These are phyloP conservation scores for Folsomia manolachei DNA, from an alignment of 2,888 invertebrate genomes.

Conservation along the genomic window DNA sequence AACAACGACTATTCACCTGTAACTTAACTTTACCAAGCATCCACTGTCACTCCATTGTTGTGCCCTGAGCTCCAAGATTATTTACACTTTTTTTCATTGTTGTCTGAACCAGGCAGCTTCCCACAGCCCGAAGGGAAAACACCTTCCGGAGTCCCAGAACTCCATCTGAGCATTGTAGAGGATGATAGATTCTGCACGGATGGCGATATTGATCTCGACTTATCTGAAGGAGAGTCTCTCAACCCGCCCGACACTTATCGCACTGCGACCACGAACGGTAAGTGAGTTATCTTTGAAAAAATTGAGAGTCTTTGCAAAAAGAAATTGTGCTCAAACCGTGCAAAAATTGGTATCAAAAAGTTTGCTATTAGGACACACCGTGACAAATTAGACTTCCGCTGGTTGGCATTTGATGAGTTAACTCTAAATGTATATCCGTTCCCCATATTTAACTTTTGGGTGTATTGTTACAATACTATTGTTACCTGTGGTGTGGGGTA, in stretches of 20 bases:
- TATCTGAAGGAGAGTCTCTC: conserved; percentile 6
- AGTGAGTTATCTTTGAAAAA: background rate
- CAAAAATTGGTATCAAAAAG: background rate
- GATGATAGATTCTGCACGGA: background rate
- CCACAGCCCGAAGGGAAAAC: conserved; percentile 10
- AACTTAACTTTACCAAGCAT: too few relatives aligned
- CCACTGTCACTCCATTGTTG: too few relatives aligned
- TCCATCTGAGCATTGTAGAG: background rate
- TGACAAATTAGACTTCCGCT: conserved; percentile 3
- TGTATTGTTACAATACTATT: background rate
- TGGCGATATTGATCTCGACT: background rate
- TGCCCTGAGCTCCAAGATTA: too few relatives aligned
- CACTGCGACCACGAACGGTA: conserved; percentile 45
- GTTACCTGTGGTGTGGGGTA: background rate
- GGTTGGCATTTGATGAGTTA: background rate
- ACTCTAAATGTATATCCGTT: background rate
- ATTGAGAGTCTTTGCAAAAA: background rate
- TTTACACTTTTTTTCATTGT: background rate
- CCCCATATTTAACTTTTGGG: background rate
- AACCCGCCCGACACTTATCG: conserved; percentile 40
- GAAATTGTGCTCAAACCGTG: background rate
- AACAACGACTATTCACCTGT: too few relatives aligned
- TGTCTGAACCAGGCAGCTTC: background rate
- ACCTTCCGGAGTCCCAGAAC: background rate
- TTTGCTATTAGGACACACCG: background rate